Conservation (phyloP, 2,888 invertebrate genomes). For the Hecatera dysodea region DNA sequence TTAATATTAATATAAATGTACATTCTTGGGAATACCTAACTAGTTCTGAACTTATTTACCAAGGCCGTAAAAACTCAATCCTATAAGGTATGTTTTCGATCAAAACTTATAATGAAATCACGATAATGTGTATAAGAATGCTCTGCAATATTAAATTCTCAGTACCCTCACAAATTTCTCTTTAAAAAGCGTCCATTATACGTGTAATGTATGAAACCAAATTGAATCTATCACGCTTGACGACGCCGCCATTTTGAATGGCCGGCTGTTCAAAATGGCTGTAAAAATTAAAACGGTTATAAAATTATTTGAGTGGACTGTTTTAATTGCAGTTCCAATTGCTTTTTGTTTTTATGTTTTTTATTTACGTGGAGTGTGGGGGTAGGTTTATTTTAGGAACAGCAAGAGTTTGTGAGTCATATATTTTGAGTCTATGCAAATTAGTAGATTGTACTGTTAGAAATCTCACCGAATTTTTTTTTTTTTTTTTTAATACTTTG, state of each 20-base stretch:
- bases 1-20: background rate
- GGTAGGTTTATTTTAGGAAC: background rate
- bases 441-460: no score
- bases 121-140: background rate
- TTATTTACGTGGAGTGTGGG: constrained; percentile 4
- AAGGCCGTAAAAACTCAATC: background rate
- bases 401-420: background rate
- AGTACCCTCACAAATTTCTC: constrained; percentile 7
- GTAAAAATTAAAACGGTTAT: constrained; percentile 50
- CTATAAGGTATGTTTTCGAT: background rate
- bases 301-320: constrained; percentile 50
- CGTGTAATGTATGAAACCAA: constrained; percentile 43
- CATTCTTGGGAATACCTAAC: background rate
- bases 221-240: constrained; percentile 40
- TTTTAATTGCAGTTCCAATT: constrained; percentile 48
- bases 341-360: constrained; percentile 18
- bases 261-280: constrained; percentile 1
- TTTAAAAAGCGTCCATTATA: constrained; percentile 26
- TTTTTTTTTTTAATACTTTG: no score
- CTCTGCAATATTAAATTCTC: constrained; percentile 8
- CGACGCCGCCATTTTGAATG: constrained; percentile 27
- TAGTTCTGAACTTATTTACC: background rate
- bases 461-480: no score
- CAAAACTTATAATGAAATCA: constrained; percentile 14
- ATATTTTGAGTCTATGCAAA: no score